phyloP scores from a whole-genome alignment of 2,888 invertebrate species.

The Protonemura montana region DNA sequence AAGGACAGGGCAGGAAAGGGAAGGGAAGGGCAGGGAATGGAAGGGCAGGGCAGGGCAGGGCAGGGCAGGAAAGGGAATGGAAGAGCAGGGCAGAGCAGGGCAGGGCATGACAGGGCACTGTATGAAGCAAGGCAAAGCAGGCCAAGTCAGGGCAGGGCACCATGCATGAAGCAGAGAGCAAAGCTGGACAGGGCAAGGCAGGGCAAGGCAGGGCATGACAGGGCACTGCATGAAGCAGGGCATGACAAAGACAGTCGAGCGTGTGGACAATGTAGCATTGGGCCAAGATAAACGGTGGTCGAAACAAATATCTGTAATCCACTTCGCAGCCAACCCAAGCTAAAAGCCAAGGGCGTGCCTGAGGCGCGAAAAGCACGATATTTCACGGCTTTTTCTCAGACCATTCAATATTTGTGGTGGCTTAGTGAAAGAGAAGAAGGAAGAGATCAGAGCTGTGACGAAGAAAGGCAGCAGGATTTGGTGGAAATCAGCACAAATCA shows the following conservation, averaged over 20 bases:
- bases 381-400: conserved; percentile 24
- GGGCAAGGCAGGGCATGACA: too few relatives aligned
- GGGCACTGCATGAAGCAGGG: background rate
- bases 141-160: too few relatives aligned
- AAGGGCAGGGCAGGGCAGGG: too few relatives aligned
- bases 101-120: too few relatives aligned
- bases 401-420: conserved; percentile 21
- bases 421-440: background rate
- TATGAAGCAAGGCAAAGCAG: background rate
- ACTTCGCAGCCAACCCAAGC: background rate
- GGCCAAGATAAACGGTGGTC: conserved; percentile 24
- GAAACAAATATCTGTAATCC: conserved; percentile 33
- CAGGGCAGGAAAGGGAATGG: too few relatives aligned
- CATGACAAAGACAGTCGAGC: background rate
- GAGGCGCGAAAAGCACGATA: background rate
- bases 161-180: too few relatives aligned
- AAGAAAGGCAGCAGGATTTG: background rate
- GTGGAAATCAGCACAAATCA: background rate
- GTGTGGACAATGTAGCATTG: background rate
- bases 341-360: background rate
- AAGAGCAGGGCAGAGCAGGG: too few relatives aligned
- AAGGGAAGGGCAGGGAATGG: background rate
- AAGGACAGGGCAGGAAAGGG: background rate
- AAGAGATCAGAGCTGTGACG: conserved; percentile 1
- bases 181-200: too few relatives aligned